Percentiles rank a stretch among this genome's conserved stretches.
Conservation (phyloP, 2,797 vertebrate species). For the Thripadectes ignobilis region DNA sequence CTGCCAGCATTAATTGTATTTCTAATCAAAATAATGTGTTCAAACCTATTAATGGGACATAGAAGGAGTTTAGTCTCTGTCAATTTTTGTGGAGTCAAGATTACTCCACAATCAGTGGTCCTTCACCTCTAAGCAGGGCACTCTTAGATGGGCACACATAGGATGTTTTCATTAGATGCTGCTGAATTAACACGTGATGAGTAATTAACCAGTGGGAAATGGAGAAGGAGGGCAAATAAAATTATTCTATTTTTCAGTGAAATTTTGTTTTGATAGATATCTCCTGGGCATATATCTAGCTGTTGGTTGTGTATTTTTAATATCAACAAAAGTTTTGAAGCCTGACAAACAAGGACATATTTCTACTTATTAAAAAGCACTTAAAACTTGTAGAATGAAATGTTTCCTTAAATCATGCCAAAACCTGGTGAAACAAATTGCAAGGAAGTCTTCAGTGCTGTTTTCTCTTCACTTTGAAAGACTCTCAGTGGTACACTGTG, state of each 20-base stretch:
- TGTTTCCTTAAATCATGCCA: neutral
- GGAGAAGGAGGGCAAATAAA: neutral
- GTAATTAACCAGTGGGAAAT: neutral
- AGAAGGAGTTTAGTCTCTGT: neutral
- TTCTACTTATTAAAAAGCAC: neutral
- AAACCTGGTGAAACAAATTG: neutral
- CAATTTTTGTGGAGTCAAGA: neutral
- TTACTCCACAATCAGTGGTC: neutral
- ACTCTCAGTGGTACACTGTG: neutral
- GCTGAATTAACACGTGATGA: neutral
- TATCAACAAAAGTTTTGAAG: neutral
- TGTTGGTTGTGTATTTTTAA: neutral
- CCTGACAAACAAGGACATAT: neutral
- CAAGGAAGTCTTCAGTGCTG: neutral
- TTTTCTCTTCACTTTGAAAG: neutral
- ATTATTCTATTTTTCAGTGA: neutral
- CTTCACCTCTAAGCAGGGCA: neutral
- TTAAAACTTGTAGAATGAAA: neutral
- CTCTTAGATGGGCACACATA: neutral
- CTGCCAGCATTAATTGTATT: neutral
- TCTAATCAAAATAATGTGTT: neutral
- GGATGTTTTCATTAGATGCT: neutral
- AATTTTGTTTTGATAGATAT: neutral
- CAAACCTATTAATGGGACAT: neutral
- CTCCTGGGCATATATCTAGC: neutral